Percentiles rank a stretch among this genome's conserved stretches.
phyloP scores from a whole-genome alignment of 2,797 vertebrate genomes.

The Siniperca scherzeri region DNA sequence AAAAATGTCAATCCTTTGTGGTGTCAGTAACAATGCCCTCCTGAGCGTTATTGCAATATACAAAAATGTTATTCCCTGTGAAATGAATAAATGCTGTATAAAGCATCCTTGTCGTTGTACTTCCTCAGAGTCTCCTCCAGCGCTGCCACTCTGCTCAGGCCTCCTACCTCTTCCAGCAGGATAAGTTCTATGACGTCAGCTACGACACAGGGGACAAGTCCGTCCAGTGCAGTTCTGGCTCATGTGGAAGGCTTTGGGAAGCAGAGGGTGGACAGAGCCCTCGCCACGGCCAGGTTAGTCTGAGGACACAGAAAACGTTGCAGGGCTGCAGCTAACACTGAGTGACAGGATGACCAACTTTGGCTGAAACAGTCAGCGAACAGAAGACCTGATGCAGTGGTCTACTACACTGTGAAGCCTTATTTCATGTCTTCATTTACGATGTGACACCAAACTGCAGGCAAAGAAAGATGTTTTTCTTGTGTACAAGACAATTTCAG shows the following conservation, averaged over 20 bases:
- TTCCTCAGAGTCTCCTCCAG: constrained; percentile 86
- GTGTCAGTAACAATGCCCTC: not conserved
- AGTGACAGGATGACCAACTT: not conserved
- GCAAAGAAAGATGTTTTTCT: too few relatives aligned
- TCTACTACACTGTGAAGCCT: not conserved
- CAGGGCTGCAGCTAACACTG: not conserved
- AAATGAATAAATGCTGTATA: not conserved
- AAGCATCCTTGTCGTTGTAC: not conserved
- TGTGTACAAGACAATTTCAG: not conserved
- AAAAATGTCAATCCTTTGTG: not conserved
- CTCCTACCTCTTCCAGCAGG: constrained; percentile 91
- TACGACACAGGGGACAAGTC: constrained; percentile 91
- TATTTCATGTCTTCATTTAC: not conserved
- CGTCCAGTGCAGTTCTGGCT: constrained; percentile 92
- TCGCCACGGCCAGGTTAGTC: constrained; percentile 86
- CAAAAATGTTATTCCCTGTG: too few relatives aligned
- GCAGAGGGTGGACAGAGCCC: constrained; percentile 87
- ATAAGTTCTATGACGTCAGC: constrained; percentile 90
- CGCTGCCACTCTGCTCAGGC: constrained; percentile 89
- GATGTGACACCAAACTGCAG: too few relatives aligned
- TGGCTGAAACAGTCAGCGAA: not conserved
- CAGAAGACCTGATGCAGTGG: not conserved
- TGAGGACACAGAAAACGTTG: constrained; percentile 17
- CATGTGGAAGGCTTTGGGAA: constrained; percentile 91
- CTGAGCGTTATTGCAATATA: too few relatives aligned